Conservation (phyloP, 2,888 invertebrate genomes). For the Mimachlamys varia region DNA sequence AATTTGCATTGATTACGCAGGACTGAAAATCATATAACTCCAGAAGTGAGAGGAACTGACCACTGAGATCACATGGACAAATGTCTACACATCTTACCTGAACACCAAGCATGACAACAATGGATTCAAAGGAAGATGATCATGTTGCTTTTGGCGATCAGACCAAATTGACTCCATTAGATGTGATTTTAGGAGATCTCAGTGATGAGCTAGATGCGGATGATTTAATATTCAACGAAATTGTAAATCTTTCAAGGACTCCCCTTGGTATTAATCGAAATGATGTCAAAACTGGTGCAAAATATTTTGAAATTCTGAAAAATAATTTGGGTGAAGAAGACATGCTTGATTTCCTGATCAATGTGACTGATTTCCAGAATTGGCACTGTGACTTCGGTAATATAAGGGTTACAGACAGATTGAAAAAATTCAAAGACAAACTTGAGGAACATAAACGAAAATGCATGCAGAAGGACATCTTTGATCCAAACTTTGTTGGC, state of each 20-base stretch:
- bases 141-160: slow-evolving; percentile 39
- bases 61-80: neutral
- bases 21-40: too few species aligned
- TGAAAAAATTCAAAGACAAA: slow-evolving; percentile 42
- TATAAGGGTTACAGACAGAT: slow-evolving; percentile 34
- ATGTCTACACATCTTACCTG: neutral
- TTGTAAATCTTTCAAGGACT: slow-evolving; percentile 34
- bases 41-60: too few species aligned
- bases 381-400: slow-evolving; percentile 44
- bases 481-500: slow-evolving; percentile 25
- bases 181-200: slow-evolving; percentile 42
- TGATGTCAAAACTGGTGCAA: neutral
- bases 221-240: slow-evolving; percentile 39
- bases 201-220: slow-evolving; percentile 41
- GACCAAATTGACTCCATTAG: slow-evolving; percentile 41
- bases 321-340: slow-evolving; percentile 44
- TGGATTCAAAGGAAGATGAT: slow-evolving; percentile 26
- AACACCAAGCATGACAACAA: neutral
- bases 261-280: slow-evolving; percentile 36
- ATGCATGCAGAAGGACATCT: slow-evolving; percentile 8
- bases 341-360: slow-evolving; percentile 47
- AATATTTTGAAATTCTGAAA: slow-evolving; percentile 43
- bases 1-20: too few species aligned
- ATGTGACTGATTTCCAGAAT: slow-evolving; percentile 44
- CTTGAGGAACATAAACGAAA: slow-evolving; percentile 37